These are phyloP conservation scores for Siderastrea siderea DNA, from an alignment of 92 coral and sea anemone genomes.

Conservation along the genomic window DNA sequence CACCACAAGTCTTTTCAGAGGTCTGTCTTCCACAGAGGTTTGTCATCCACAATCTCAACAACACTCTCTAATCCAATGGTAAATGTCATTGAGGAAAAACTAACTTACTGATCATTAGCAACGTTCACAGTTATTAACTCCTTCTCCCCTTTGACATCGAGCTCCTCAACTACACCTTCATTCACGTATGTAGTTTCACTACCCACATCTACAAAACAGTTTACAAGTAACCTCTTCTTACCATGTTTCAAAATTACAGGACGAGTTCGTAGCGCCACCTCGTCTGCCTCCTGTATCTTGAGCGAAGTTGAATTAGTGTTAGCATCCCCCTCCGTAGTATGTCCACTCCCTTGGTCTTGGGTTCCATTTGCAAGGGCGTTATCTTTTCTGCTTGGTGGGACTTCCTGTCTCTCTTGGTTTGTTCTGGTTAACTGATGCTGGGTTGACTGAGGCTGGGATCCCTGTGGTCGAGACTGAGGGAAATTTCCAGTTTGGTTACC, in stretches of 20 bases:
- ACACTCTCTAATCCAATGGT: too few species aligned
- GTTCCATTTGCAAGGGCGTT: slow-evolving; percentile 9
- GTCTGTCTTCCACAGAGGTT: too few species aligned
- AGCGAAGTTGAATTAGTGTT: slow-evolving; percentile 29
- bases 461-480: slow-evolving; percentile 10
- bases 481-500: slow-evolving; percentile 10
- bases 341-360: neutral
- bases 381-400: slow-evolving; percentile 7
- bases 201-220: too few species aligned
- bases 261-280: slow-evolving; percentile 63
- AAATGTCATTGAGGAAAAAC: too few species aligned
- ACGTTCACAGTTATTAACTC: too few species aligned
- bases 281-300: slow-evolving; percentile 32
- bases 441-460: slow-evolving; percentile 19
- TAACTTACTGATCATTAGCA: too few species aligned
- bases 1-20: too few species aligned
- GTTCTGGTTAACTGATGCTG: slow-evolving; percentile 22
- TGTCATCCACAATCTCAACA: too few species aligned
- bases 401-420: neutral
- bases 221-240: slow-evolving; percentile 24
- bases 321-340: slow-evolving; percentile 44
- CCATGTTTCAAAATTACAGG: slow-evolving; percentile 62
- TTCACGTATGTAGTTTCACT: too few species aligned
- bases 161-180: too few species aligned
- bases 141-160: too few species aligned